These are phyloP conservation scores for Dorcus parallelipipedus DNA, from an alignment of 2,888 invertebrate species.

Conservation along the genomic window DNA sequence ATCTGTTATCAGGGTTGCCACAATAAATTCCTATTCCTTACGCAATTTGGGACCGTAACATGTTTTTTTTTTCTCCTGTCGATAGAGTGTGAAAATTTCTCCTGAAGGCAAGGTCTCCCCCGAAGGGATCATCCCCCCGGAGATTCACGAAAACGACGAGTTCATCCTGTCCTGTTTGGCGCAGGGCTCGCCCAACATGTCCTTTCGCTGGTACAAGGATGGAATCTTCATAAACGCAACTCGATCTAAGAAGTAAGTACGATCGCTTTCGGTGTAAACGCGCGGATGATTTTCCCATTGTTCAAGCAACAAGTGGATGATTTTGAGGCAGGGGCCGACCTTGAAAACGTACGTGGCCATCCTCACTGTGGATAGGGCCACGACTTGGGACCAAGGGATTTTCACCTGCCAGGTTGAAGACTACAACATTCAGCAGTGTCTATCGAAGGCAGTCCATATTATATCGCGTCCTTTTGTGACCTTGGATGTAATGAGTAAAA, in stretches of 20 bases:
- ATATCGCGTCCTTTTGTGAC: slow-evolving; percentile 61
- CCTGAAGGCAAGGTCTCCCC: slow-evolving; percentile 37
- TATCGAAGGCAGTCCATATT: slow-evolving; percentile 60
- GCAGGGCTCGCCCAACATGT: slow-evolving; percentile 70
- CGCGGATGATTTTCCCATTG: not conserved
- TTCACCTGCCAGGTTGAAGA: slow-evolving; percentile 77
- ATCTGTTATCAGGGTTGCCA: too few species aligned
- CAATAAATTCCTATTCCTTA: too few species aligned
- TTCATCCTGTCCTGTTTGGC: slow-evolving; percentile 75
- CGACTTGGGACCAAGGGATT: slow-evolving; percentile 67
- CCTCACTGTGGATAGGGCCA: slow-evolving; percentile 68
- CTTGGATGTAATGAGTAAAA: slow-evolving; percentile 65
- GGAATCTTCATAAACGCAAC: slow-evolving; percentile 71
- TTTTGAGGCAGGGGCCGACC: slow-evolving; percentile 10
- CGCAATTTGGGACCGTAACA: too few species aligned
- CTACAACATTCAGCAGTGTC: slow-evolving; percentile 65
- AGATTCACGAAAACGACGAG: slow-evolving; percentile 67
- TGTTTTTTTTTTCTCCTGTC: not conserved
- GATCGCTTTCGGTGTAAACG: not conserved
- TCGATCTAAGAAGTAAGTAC: slow-evolving; percentile 64
- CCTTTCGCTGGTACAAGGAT: slow-evolving; percentile 80
- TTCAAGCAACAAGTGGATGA: slow-evolving; percentile 13
- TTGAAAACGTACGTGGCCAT: slow-evolving; percentile 57
- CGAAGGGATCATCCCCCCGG: not conserved
- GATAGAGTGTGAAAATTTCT: slow-evolving; percentile 53